These are phyloP conservation scores for Coenonympha arcania DNA, from an alignment of 2,888 invertebrate species.

Conservation along the genomic window DNA sequence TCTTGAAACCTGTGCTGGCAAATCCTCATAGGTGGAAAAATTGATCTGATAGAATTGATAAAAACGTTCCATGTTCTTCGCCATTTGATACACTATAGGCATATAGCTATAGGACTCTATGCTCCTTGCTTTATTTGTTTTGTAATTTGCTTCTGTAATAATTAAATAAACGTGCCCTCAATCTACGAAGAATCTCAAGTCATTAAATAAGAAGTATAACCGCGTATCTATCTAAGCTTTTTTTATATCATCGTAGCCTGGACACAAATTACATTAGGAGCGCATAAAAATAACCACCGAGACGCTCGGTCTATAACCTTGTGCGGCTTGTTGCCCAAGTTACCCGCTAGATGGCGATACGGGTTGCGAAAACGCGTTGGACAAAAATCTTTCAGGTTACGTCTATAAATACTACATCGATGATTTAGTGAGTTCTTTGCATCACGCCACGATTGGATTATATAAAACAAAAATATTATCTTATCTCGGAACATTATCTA, in stretches of 20 bases:
- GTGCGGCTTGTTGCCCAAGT: constrained; percentile 45
- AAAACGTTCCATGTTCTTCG: too few species aligned
- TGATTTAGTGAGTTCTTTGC: not conserved
- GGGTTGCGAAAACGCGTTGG: constrained; percentile 35
- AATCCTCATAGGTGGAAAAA: too few species aligned
- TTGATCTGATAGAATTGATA: too few species aligned
- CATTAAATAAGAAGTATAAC: not conserved
- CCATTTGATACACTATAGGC: too few species aligned
- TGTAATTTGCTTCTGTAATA: too few species aligned
- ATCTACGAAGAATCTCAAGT: not conserved
- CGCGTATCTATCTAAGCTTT: not conserved
- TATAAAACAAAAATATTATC: constrained; percentile 4
- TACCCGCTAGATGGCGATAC: constrained; percentile 56
- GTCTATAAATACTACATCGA: constrained; percentile 14
- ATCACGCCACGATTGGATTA: constrained; percentile 4
- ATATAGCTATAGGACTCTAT: too few species aligned
- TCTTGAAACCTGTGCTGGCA: too few species aligned
- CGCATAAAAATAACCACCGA: constrained; percentile 32
- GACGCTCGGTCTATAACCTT: constrained; percentile 32
- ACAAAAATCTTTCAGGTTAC: constrained; percentile 31
- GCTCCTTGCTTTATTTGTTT: too few species aligned
- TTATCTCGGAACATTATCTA: constrained; percentile 8
- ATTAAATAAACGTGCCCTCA: too few species aligned
- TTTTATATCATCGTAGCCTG: constrained; percentile 20
- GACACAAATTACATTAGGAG: constrained; percentile 30